Percentiles rank a stretch among this genome's conserved stretches.
Evolutionary conservation across 2,888 invertebrate genomes (phyloP).

Genomic region (Tridacna crocea): DNA sequence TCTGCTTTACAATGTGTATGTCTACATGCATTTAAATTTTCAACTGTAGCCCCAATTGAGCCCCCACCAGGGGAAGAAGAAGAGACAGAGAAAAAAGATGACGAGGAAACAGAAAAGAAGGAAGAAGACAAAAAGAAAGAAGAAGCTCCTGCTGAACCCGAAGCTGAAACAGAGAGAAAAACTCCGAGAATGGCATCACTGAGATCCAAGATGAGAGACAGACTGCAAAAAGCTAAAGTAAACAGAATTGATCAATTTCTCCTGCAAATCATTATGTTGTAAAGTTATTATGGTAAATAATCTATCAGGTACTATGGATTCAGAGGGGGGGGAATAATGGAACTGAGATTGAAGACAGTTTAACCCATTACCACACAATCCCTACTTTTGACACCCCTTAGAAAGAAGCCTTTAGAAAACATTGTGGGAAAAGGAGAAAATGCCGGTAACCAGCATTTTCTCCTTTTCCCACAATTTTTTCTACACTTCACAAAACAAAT

Average conservation of each 20-base stretch:
- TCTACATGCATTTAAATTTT: too few relatives aligned
- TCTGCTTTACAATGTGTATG: too few relatives aligned
- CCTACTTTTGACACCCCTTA: not conserved
- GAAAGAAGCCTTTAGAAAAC: not conserved
- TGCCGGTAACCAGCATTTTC: too few relatives aligned
- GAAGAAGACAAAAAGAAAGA: constrained; percentile 46
- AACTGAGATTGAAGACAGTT: not conserved
- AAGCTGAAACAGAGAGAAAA: constrained; percentile 50
- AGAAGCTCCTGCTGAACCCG: constrained; percentile 47
- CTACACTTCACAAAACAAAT: too few relatives aligned
- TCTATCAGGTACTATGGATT: too few relatives aligned
- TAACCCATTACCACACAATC: not conserved
- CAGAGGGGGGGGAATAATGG: too few relatives aligned
- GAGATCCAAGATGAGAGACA: constrained; percentile 69
- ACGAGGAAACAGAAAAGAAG: constrained; percentile 44
- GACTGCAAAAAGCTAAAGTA: constrained; percentile 77
- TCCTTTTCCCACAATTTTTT: too few relatives aligned
- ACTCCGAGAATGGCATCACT: constrained; percentile 67
- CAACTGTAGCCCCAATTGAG: constrained; percentile 5
- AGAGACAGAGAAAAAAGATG: constrained; percentile 46
- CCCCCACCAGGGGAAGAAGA: constrained; percentile 33
- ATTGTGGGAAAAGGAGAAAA: too few relatives aligned
- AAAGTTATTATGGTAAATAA: too few relatives aligned
- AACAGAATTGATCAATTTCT: too few relatives aligned
- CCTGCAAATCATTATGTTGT: too few relatives aligned